Conservation (phyloP, 2,797 vertebrate genomes). For the Naso thynnoides region DNA sequence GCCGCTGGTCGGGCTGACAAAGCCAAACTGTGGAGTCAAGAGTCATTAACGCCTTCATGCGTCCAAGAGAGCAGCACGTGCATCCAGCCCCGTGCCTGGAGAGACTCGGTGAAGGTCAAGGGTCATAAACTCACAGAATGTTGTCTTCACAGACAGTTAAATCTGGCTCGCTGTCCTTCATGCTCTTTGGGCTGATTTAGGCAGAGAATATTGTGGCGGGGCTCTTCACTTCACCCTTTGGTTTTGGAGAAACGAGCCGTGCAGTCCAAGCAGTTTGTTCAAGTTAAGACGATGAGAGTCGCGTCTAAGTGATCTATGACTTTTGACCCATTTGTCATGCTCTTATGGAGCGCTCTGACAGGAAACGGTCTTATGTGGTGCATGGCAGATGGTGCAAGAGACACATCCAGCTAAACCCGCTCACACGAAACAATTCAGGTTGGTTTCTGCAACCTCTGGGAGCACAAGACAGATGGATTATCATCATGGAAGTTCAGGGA, state of each 20-base stretch:
- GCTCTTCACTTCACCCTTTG: conserved; percentile 31
- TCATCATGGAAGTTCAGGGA: background rate
- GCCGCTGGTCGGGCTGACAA: conserved; percentile 61
- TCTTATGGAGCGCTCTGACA: conserved; percentile 42
- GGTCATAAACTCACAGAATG: conserved; percentile 78
- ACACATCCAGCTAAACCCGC: conserved; percentile 12
- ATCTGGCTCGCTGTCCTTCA: conserved; percentile 68
- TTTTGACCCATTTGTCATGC: conserved; percentile 48
- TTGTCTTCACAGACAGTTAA: conserved; percentile 75
- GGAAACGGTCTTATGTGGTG: conserved; percentile 33
- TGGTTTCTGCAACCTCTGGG: background rate
- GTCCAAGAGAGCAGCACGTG: conserved; percentile 59
- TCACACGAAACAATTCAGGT: background rate
- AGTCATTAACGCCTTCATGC: conserved; percentile 72
- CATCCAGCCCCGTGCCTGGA: conserved; percentile 36
- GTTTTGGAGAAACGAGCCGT: conserved; percentile 49
- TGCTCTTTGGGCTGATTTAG: conserved; percentile 47
- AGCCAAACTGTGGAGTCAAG: conserved; percentile 72
- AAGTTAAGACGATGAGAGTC: conserved; percentile 28
- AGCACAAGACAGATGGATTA: background rate
- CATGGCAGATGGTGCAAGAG: conserved; percentile 47
- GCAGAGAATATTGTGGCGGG: background rate
- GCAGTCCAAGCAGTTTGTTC: conserved; percentile 62
- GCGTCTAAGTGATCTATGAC: conserved; percentile 45
- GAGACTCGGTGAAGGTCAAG: conserved; percentile 71